Base-by-base conservation (phyloP, 1,140 invertebrate species). In the Lepidurus packardi region DNA sequence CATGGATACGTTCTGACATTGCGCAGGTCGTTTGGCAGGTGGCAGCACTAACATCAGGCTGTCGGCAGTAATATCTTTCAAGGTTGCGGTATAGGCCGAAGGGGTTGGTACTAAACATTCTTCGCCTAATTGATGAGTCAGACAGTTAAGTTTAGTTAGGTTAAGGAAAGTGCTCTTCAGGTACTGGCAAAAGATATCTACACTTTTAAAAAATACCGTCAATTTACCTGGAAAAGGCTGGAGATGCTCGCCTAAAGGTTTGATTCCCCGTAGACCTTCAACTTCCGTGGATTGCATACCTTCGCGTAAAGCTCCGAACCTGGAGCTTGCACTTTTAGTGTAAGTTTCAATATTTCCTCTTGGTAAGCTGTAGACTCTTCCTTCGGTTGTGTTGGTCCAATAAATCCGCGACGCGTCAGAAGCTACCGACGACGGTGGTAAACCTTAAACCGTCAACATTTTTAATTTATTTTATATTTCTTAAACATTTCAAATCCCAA, bases 31-130 rank as follows among this genome's bases (percentile, higher is more conserved):
- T 10, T 83, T 79, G 2, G 90, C 84, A 41, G 85, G 79, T 0
- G 91, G 90, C 80, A 95, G 84, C 80, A 84, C 83, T 1, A 94
- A 83, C 1, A 86, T 89, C 21, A 95, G 85, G 8, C 88, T 90
- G 34, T 88, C 88, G 4, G 90, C 88, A 0, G 89, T 89, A 82
- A 86, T 84, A 1, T 86, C 86, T 1, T 86, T 77, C 0, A 91
- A 78, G 80, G 84, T 85, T 7, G 89, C 85, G 13, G 85, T 83
- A 21, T 87, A 83, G 24, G 25, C 2, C 65, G 42, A 5, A 84
- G 81, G 7, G 45, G 85, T 85, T 0, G 91, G 91, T 74, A 88
- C 87, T 1, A 95, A 83, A 82, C 93, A 95, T 9, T 88, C 85
- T n/a, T 86, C 80, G 82, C 84, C 87, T 87, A 34, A 3, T 4